Conservation (phyloP, 2,113 vertebrate genomes). For the Riparia riparia region DNA sequence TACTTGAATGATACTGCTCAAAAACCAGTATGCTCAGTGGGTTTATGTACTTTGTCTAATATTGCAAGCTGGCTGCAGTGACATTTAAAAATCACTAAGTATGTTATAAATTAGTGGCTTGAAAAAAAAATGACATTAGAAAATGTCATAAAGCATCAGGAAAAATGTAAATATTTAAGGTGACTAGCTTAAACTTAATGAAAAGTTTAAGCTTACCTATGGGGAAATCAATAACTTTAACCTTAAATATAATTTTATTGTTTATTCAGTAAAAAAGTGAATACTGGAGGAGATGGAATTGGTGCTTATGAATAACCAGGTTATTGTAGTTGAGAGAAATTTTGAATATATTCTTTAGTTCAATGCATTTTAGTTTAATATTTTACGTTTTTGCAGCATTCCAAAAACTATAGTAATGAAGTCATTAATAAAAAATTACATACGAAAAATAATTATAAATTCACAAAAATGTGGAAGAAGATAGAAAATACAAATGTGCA, state of each 20-base stretch:
- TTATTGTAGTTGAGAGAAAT: background rate
- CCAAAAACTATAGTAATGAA: background rate
- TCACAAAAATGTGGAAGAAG: background rate
- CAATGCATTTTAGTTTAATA: background rate
- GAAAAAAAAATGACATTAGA: background rate
- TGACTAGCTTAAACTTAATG: constrained; percentile 34
- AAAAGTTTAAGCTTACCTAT: constrained; percentile 40
- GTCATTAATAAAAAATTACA: background rate
- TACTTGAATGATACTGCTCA: background rate
- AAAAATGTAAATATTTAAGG: constrained; percentile 65
- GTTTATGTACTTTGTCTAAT: constrained; percentile 5
- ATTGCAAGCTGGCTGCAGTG: background rate
- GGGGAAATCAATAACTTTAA: constrained; percentile 36
- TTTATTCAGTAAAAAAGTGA: constrained; percentile 33
- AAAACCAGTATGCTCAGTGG: background rate
- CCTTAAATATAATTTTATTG: constrained; percentile 38
- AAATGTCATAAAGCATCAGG: constrained; percentile 36
- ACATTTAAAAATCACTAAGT: constrained; percentile 49
- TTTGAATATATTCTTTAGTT: background rate
- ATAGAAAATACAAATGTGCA: background rate
- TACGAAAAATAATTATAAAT: background rate
- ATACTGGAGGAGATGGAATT: background rate
- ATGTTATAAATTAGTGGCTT: constrained; percentile 31
- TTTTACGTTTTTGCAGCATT: background rate
- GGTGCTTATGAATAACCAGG: background rate